phyloP scores from a whole-genome alignment of 2,888 invertebrate species.

The Tricholauxania praeusta region DNA sequence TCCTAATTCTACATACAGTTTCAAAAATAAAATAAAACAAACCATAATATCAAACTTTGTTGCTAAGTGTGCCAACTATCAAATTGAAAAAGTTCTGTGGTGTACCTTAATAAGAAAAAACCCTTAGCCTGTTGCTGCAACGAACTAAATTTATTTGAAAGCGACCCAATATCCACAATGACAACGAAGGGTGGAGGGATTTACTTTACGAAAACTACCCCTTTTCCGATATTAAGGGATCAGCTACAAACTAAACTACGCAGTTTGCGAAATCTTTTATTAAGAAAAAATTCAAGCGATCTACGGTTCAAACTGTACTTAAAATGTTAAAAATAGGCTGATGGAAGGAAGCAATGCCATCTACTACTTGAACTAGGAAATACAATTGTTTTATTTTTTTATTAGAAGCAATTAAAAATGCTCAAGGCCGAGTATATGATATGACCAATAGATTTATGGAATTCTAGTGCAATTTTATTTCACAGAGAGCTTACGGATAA shows the following conservation, averaged over 20 bases:
- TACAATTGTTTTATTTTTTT: too few species aligned
- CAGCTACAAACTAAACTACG: conserved; percentile 7
- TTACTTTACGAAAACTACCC: not conserved
- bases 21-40: too few species aligned
- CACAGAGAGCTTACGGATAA: conserved; percentile 54
- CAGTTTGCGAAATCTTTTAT: conserved; percentile 15
- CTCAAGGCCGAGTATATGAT: not conserved
- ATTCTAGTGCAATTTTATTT: not conserved
- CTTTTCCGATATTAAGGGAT: not conserved
- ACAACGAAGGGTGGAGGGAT: not conserved
- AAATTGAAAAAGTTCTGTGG: too few species aligned
- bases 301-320: conserved; percentile 5
- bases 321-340: not conserved
- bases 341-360: not conserved
- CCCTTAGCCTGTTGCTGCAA: too few species aligned
- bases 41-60: too few species aligned
- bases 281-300: not conserved
- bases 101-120: too few species aligned
- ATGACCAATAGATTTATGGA: not conserved
- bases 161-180: not conserved
- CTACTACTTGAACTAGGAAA: too few species aligned
- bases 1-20: too few species aligned
- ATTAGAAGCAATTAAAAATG: not conserved
- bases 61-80: too few species aligned
- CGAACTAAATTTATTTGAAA: too few species aligned